Base-by-base conservation (phyloP, 2,797 vertebrate genomes). In the Petrocephalus schoutedeni region DNA sequence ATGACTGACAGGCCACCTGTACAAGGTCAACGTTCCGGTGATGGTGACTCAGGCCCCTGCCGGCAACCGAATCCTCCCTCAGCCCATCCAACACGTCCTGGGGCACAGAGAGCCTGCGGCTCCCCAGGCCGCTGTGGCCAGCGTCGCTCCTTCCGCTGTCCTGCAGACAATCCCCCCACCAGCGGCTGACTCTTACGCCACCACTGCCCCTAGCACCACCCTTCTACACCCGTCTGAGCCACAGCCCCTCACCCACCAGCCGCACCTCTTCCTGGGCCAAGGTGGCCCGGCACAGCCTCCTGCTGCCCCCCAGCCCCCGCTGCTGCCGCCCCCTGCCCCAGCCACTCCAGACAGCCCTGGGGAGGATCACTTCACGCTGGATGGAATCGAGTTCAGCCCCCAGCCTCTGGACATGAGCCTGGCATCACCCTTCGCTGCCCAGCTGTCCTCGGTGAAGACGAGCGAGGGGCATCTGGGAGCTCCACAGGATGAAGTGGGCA, bases 21-120 rank as follows among this genome's bases (percentile, higher is more conserved):
- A 97, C 92, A 98, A 99, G 91, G 97, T 99, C 58, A 98, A 96
- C 9, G 93, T 99, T 89, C 98, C 98, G 9, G 95, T 99, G 19
- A 94, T 98, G 95, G 97, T 99, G 23, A 96, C 97, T 2, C 97
- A 97, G 92, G 93, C 96, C 67, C 91, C 96, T 0, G 96, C 93
- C 61, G 94, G 95, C 67, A 93, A 96, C 77, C 93, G 90, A 8
- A 41, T 95, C 88, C 89, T 94, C 1, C 91, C 95, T 80, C 95
- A 92, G 41, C 91, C 94, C 1, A 9, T 93, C 86, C 95, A 95
- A 64, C 96, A 95, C 80, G 89, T 95, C 16, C 77, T 93, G 21
- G 95, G 95, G 21, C 93, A 94, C 64, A 90, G 95, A 8, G 94
- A 93, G 49, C 92, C 92, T 3, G 87, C 93, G 58, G 88, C 28